Base-by-base conservation (phyloP, 2,888 invertebrate genomes). In the Nemotelus pantherinus region DNA sequence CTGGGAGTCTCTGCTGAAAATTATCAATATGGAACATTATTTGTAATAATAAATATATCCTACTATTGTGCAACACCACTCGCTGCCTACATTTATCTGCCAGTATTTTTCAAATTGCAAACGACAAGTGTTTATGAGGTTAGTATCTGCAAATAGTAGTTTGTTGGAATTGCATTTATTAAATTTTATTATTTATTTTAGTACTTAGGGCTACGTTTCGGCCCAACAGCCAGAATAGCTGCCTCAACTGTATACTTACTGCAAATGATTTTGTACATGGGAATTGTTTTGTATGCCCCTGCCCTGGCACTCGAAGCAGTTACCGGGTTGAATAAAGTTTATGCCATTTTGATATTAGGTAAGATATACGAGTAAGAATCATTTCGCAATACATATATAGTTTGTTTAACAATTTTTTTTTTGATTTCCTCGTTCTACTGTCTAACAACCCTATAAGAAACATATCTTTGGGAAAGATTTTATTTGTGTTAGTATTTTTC, bases 221-320 rank as follows among this genome's bases (percentile, higher is more conserved):
- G 96, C 2, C 90, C 91, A 80, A 88, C 88, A 3, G 91, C 95
- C 45, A 89, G 97, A 82, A 87, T 94, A 80, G 87, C 92, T 41
- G 96, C 96, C 0, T 96, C 97, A 2, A 83, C 95, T 74, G 93
- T 94, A 0, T 98, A 96, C 84, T 93, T 94, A 76, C 83, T 95
- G 60, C 98, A 98, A 88, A 95, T 97, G 93, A 91, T 96, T 81
- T 88, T 96, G 41, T 95, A 95, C 82, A 95, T 95, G 89, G 95
- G 97, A 0, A 94, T 98, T 82, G 98, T 97, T 39, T 87, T 98
- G 6, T 98, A 95, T 86, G 97, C 98, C 0, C 98, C 98, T 2
- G 94, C 98, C 0, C 89, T 98, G 81, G 97, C 97, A 0, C 86
- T 98, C 41, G 94, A 94, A 85, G 92, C 97, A 2, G 93, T 95